Percentiles rank a stretch among this genome's conserved stretches.
Evolutionary conservation across 1,140 invertebrate genomes (phyloP).

Genomic region (Metopolophium dirhodum): DNA sequence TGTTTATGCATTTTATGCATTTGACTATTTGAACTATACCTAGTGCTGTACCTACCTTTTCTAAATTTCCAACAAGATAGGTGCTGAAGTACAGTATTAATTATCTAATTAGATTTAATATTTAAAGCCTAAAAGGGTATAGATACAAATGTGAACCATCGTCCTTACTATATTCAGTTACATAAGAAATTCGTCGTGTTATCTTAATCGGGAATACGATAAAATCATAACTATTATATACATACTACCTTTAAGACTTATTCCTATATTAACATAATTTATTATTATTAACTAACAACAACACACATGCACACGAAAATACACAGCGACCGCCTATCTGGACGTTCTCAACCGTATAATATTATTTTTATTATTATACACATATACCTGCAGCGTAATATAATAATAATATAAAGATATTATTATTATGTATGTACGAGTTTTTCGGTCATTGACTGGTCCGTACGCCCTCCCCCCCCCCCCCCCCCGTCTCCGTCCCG

Average conservation of each 20-base stretch:
- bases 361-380: background rate
- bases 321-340: background rate
- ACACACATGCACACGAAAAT: background rate
- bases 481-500: background rate
- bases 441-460: conserved; percentile 37
- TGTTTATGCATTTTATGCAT: background rate
- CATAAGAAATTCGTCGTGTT: too few relatives aligned
- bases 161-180: too few relatives aligned
- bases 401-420: background rate
- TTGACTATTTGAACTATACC: background rate
- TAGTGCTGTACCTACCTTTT: too few relatives aligned
- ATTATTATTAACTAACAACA: too few relatives aligned
- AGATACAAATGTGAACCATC: too few relatives aligned
- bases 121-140: too few relatives aligned
- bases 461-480: too few relatives aligned
- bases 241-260: background rate
- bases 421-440: background rate
- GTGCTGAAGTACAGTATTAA: too few relatives aligned
- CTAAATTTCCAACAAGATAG: background rate
- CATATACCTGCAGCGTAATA: background rate
- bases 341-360: background rate
- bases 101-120: too few relatives aligned
- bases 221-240: background rate
- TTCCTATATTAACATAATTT: too few relatives aligned
- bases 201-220: background rate